Evolutionary conservation across 2,113 vertebrate genomes (phyloP).

Genomic region (Peromyscus leucopus): DNA sequence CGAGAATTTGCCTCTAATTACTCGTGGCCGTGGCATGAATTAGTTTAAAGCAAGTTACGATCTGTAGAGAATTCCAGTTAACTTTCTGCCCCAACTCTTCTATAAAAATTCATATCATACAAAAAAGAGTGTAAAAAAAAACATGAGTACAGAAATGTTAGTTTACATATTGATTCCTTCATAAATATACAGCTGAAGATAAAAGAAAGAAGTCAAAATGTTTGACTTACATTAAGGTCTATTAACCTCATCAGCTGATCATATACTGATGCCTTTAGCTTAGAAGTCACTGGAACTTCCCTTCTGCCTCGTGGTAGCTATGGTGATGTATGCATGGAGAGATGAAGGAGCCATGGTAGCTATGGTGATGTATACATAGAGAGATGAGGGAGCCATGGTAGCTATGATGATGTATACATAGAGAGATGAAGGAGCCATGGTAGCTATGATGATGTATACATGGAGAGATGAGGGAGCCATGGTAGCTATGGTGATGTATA

Average conservation of each 20-base stretch:
- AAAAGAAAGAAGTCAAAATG: not conserved
- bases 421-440: not conserved
- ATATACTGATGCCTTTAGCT: slow-evolving; percentile 4
- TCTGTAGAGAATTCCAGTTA: slow-evolving; percentile 4
- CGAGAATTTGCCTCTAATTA: not conserved
- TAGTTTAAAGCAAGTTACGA: not conserved
- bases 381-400: not conserved
- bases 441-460: too few species aligned
- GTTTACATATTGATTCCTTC: slow-evolving; percentile 25
- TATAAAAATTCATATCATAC: slow-evolving; percentile 1
- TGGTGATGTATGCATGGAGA: not conserved
- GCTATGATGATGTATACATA: not conserved
- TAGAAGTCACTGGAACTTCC: not conserved
- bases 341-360: not conserved
- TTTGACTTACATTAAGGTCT: not conserved
- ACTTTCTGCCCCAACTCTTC: not conserved
- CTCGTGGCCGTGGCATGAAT: not conserved
- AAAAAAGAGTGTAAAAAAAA: not conserved
- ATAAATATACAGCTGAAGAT: slow-evolving; percentile 11
- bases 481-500: too few species aligned
- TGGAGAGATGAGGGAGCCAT: too few species aligned
- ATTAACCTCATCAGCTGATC: not conserved
- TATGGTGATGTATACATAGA: not conserved
- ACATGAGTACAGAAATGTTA: not conserved
- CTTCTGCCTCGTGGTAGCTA: not conserved